Evolutionary conservation across 1,140 invertebrate genomes (phyloP), one percentile per base, ranked within the genome.

Genomic region (Gyrodactylus bullatarudis): DNA sequence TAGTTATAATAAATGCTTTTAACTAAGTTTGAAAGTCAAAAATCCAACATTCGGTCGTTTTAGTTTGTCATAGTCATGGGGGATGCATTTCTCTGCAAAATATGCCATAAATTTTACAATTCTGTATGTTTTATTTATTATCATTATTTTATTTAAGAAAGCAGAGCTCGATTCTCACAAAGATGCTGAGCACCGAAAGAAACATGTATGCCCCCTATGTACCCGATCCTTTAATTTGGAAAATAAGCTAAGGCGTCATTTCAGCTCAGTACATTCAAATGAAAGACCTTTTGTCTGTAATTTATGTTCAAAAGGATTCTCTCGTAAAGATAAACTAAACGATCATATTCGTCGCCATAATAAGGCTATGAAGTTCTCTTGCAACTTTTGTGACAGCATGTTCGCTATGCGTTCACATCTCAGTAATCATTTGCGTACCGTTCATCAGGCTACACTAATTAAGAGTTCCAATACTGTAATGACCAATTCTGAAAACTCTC

Each of bases 221-320:
- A 20, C 21, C 20, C 21, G 24, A 25, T 20, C 21, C 24, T 71
- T 71, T n/a, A 20, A 23, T 16, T 1, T 21, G n/a, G 70, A 71
- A 26, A 24, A 26, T 71, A 71, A 71, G 24, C 23, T 71, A 2
- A 71, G 24, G 24, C 70, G 70, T 23, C 70, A 71, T 26, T 71
- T 71, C n/a, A 24, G 21, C 1, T 23, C 21, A 16, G 24, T 71
- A 20, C 70, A 71, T 26, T 71, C 70, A n/a, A 24, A 71, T 23
- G 21, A 71, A n/a, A 24, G 70, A 24, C 70, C 70, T 21, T 24
- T 23, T 26, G 24, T 71, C 24, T 71, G 70, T 71, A 23, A 71
- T 19, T 2, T 25, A 24, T 71, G 70, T 24, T 25, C 23, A 23
- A 71, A 71, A 26, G 70, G 21, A 24, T 71, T 71, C 24, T n/a